Percentiles rank a stretch among this genome's conserved stretches.
Evolutionary conservation across 2,113 vertebrate species (phyloP).

Genomic region (human): GRCh38 chr1:198406001-198406500

Average conservation of each 20-base stretch:
- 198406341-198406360: not conserved
- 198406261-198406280: not conserved
- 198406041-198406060: not conserved
- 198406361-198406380: not conserved
- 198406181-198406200: not conserved
- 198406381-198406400: too few relatives aligned
- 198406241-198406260: not conserved
- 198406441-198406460: too few relatives aligned
- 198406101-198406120: not conserved
- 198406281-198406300: not conserved
- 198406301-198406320: not conserved
- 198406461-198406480: too few relatives aligned
- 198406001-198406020: not conserved
- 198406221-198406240: not conserved
- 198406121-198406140: not conserved
- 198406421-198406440: too few relatives aligned
- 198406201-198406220: not conserved
- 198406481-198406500: too few relatives aligned
- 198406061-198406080: not conserved
- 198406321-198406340: not conserved
- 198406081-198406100: not conserved
- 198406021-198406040: not conserved
- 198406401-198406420: too few relatives aligned
- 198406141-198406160: not conserved
- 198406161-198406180: not conserved